Evolutionary conservation across 2,888 invertebrate species (phyloP).

Genomic region (Lamproptera curius): DNA sequence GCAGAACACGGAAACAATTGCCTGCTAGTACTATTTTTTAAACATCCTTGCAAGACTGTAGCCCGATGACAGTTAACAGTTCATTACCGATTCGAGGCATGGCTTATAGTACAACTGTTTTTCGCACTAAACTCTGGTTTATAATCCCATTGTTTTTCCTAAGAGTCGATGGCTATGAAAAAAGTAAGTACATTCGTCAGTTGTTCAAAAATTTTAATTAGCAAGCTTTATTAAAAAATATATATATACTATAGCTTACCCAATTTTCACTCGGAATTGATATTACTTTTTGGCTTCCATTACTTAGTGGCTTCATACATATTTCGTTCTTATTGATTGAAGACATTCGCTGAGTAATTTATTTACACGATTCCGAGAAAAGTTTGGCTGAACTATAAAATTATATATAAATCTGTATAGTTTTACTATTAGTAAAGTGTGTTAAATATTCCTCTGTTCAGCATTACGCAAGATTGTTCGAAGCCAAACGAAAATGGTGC

Average conservation of each 20-base stretch:
- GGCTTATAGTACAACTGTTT: conserved; percentile 11
- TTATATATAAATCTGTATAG: no score
- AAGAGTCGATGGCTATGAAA: conserved; percentile 44
- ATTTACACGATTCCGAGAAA: no score
- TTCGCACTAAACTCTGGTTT: conserved; percentile 16
- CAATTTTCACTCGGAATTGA: no score
- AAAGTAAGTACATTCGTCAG: conserved; percentile 41
- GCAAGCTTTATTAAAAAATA: no score
- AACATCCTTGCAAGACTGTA: conserved; percentile 32
- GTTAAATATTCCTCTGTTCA: no score
- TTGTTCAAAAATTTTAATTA: background rate
- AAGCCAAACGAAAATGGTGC: conserved; percentile 65
- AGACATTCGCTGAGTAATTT: no score
- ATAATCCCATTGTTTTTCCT: conserved; percentile 28
- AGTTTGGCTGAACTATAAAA: no score
- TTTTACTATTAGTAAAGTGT: no score
- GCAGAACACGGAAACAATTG: conserved; percentile 30
- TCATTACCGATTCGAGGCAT: conserved; percentile 8
- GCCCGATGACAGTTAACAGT: conserved; percentile 10
- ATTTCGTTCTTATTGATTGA: no score
- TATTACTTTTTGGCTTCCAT: no score
- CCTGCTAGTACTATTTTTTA: conserved; percentile 32
- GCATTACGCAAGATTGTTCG: conserved; percentile 66
- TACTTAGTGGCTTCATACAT: no score
- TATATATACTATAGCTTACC: no score